Evolutionary conservation across 2,113 vertebrate genomes (phyloP).

Genomic region (Nothoprocta pentlandii): DNA sequence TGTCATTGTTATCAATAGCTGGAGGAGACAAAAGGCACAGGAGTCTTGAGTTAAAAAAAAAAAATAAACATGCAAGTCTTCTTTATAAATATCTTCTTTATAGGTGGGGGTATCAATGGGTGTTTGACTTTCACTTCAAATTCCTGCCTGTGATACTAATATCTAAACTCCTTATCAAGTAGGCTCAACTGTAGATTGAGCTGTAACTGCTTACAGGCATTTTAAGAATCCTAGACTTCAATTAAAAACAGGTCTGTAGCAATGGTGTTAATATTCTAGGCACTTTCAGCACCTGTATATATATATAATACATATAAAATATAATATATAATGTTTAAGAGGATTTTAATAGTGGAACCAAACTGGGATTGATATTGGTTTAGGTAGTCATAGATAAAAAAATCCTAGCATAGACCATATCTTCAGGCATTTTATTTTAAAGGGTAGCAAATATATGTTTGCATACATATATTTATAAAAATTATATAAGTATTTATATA

Average conservation of each 20-base stretch:
- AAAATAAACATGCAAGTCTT: not conserved
- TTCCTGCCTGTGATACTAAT: not conserved
- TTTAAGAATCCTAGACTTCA: not conserved
- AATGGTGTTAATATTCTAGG: not conserved
- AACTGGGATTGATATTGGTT: not conserved
- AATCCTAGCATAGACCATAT: not conserved
- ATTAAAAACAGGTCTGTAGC: not conserved
- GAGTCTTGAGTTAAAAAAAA: too few relatives aligned
- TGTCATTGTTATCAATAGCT: not conserved
- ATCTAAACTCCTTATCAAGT: not conserved
- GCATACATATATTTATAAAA: too few relatives aligned
- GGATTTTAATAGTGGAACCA: not conserved
- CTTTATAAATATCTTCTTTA: not conserved
- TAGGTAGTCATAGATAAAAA: not conserved
- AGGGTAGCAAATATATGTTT: not conserved
- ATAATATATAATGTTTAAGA: not conserved
- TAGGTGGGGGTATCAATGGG: not conserved
- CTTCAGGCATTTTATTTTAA: not conserved
- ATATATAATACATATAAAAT: too few relatives aligned
- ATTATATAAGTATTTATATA: too few relatives aligned
- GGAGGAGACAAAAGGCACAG: not conserved
- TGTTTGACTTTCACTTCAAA: not conserved
- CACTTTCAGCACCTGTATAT: not conserved
- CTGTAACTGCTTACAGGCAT: not conserved
- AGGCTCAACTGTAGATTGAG: not conserved